Evolutionary conservation across 2,113 vertebrate species (phyloP).

Genomic region (Spea multiplicata): DNA sequence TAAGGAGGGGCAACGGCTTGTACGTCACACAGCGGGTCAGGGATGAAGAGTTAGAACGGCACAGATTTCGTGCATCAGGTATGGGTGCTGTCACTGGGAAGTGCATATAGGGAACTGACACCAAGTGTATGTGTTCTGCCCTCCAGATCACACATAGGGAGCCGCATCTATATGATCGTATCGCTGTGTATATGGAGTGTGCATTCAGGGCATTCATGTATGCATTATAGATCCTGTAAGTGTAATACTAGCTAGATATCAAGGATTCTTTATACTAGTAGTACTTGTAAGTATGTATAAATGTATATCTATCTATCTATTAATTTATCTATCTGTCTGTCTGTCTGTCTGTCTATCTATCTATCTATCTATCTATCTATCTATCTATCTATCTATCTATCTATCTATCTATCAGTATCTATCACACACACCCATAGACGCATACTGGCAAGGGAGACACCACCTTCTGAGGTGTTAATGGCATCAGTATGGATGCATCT

Average conservation of each 20-base stretch:
- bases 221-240: too few species aligned
- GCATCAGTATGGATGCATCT: background rate
- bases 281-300: too few species aligned
- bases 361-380: background rate
- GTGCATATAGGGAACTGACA: background rate
- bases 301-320: too few species aligned
- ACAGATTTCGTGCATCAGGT: slow-evolving; percentile 14
- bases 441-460: background rate
- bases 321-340: too few species aligned
- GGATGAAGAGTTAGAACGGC: slow-evolving; percentile 13
- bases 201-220: background rate
- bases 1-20: background rate
- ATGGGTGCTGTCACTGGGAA: background rate
- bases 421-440: background rate
- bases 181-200: background rate
- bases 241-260: too few species aligned
- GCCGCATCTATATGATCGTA: background rate
- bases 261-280: too few species aligned
- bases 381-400: background rate
- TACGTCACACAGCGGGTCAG: slow-evolving; percentile 13
- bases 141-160: background rate
- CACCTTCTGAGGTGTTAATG: background rate
- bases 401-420: background rate
- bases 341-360: too few species aligned
- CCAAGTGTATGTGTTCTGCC: background rate